Evolutionary conservation across 2,888 invertebrate genomes (phyloP), one percentile per base, ranked within the genome.

Genomic region (Tenthredo amoena): DNA sequence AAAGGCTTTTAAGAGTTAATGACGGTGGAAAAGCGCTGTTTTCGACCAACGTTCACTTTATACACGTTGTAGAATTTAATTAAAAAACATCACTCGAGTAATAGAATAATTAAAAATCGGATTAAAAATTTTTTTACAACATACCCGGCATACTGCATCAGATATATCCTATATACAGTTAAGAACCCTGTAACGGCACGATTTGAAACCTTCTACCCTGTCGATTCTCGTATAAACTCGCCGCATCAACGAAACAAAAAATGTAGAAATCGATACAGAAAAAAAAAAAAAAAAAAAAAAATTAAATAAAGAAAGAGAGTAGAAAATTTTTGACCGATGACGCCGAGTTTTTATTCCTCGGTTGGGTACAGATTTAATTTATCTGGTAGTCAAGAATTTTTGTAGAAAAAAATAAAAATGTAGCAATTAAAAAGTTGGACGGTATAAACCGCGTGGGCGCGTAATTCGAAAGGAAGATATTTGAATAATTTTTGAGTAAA

Each of bases 81-180:
- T 76, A 47, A 76, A 76, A 21, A 76, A 26, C 76, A 76, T 76
- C 76, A 6, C n/a, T 37, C 6, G 37, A 58, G 55, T 58, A 55
- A 79, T 79, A 55, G 79, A 58, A 79, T 79, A 79, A 79, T 79
- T 79, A 79, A 79, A 79, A 21, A 31, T 2, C 79, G 9, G 58
- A 79, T 55, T 55, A 15, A 31, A 79, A 12, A 12, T 7, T 21
- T 26, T 21, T 71, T 47, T 47, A n/a, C 12, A 76, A 15, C 21
- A 76, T n/a, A 26, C 34, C 9, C 71, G 34, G 40, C n/a, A 18
- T 37, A 68, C 26, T 15, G 31, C 7, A 55, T 55, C n/a, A 55
- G 55, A 55, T n/a, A n/a, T 55, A 55, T 18, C 18, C 50, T n/a
- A 55, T 55, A 55, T n/a, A 55, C 7, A 55, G 55, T 7, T 55